Base-by-base conservation (phyloP, 2,888 invertebrate species). In the Notocelia uddmanniana region DNA sequence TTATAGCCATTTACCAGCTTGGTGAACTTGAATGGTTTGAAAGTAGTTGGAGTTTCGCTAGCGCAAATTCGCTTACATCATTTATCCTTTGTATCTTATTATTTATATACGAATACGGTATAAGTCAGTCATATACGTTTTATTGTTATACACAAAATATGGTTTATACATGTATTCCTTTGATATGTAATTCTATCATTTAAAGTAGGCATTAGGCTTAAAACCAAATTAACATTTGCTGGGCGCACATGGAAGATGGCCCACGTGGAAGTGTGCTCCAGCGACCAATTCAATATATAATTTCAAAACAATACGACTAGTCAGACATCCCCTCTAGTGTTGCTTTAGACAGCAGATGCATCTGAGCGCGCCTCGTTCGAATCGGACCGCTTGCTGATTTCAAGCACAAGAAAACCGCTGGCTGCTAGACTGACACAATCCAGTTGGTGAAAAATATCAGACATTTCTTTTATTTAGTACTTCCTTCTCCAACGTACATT, bases 1-100 rank as follows among this genome's bases (percentile, higher is more conserved):
- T 68, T 72, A 72, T 62, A 62, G 55, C 72, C 48, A 48, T 31
- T 55, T 55, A 23, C 54, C 31, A 48, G 23, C 11, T 57, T 71
- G 19, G 50, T 52, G 31, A 31, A 54, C 31, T 54, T 52, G 52
- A 34, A 54, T 23, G 54, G 21, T 37, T 34, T 34, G 21, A 9
- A 55, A 19, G 18, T 19, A 31, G 31, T 19, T 19, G 19, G 50
- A 52, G 34, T 63, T 63, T 34, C 15, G 31, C 52, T 18, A 15
- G 10, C 45, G 48, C 10, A 48, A 31, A 19, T 62, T 62, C 50
- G 13, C 9, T 45, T 3, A 8, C 45, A 45, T 45, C 19, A 34
- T 19, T 37, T 19, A 18, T 21, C 3, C 13, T 6, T 58, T 58
- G 11, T 34, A 34, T 19, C 34, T 34, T 11, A 8, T 34, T n/a